Conservation (phyloP, 2,797 vertebrate genomes). For the Sylvia borin region DNA sequence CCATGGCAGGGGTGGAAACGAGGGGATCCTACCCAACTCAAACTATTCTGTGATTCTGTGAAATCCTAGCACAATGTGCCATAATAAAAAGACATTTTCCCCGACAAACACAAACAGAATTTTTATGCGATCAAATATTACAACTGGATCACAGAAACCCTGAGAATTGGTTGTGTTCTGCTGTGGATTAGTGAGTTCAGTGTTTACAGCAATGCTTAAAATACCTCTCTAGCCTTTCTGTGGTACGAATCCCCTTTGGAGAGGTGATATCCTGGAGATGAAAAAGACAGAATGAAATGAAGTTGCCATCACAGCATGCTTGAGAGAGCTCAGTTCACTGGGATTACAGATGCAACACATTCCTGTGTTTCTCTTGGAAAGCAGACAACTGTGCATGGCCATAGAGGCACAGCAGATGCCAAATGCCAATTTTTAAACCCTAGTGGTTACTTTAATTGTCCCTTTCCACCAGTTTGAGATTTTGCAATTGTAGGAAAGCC, state of each 20-base stretch:
- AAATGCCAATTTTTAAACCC: constrained; percentile 14
- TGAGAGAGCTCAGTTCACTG: not conserved
- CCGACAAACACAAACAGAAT: not conserved
- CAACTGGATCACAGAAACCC: not conserved
- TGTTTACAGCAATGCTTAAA: not conserved
- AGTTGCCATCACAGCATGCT: not conserved
- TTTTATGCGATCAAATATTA: not conserved
- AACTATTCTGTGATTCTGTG: not conserved
- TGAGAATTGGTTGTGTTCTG: not conserved
- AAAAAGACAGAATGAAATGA: not conserved
- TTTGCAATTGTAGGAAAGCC: not conserved
- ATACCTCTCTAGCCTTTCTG: not conserved
- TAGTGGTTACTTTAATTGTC: constrained; percentile 49
- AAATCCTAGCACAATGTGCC: not conserved
- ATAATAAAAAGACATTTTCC: not conserved
- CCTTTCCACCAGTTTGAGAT: not conserved
- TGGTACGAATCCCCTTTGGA: not conserved
- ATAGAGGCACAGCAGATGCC: constrained; percentile 10
- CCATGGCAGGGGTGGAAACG: fast-evolving
- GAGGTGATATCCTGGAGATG: not conserved
- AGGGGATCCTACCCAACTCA: fast-evolving
- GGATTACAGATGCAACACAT: not conserved
- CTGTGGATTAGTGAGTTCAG: not conserved
- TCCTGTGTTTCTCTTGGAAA: not conserved
- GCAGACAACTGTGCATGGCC: not conserved